phyloP scores from a whole-genome alignment of 2,888 invertebrate species.

The Drosophila atroscutellata region DNA sequence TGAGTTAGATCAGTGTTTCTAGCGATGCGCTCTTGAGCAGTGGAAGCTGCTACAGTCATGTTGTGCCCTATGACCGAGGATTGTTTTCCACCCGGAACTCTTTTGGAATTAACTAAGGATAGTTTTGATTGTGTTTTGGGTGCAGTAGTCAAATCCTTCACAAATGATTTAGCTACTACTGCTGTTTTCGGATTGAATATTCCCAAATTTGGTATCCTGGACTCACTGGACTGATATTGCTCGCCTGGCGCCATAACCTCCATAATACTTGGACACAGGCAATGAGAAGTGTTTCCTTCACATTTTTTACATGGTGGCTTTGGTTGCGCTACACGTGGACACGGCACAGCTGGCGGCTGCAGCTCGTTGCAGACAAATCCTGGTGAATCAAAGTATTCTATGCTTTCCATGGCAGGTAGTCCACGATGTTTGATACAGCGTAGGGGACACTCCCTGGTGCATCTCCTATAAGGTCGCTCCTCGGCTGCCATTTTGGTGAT shows the following conservation, averaged over 20 bases:
- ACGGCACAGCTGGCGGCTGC: neutral
- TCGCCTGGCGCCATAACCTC: slow-evolving; percentile 9
- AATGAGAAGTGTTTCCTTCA: neutral
- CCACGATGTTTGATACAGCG: slow-evolving; percentile 29
- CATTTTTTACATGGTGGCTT: neutral
- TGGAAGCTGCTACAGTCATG: neutral
- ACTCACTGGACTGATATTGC: neutral
- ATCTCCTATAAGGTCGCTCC: slow-evolving; percentile 47
- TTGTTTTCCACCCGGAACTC: neutral
- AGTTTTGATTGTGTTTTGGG: neutral
- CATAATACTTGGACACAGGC: slow-evolving; percentile 11
- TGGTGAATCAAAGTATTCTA: slow-evolving; percentile 15
- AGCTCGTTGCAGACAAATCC: neutral
- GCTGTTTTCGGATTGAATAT: neutral
- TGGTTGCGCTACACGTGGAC: neutral
- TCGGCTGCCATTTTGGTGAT: slow-evolving; percentile 59
- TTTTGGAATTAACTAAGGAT: no score
- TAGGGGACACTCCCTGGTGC: slow-evolving; percentile 23
- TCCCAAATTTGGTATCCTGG: neutral
- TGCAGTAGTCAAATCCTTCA: neutral
- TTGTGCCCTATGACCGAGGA: neutral
- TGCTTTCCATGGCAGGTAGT: slow-evolving; percentile 24
- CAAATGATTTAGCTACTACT: neutral
- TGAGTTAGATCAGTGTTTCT: slow-evolving; percentile 16
- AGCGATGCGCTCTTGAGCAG: neutral